Evolutionary conservation across 2,888 invertebrate species (phyloP), one percentile per base, ranked within the genome.

Genomic region (Eustalomyia histrio): DNA sequence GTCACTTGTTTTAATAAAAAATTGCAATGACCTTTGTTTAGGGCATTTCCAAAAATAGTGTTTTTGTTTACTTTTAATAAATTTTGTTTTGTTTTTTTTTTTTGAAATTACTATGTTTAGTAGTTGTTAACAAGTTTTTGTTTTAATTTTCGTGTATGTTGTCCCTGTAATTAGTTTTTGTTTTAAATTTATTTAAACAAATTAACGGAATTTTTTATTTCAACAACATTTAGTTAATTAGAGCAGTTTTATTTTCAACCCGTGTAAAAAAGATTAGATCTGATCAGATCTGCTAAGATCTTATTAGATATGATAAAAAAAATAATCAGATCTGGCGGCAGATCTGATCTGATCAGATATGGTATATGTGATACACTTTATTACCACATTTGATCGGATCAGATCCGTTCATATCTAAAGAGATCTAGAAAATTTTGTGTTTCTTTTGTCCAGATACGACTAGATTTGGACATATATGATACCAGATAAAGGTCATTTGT

Each of bases 11-110:
- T 47, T 47, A 33, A 47, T 61, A 55, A 29, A 29, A 60, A 61
- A 75, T 68, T 16, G 24, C 68, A 63, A 6, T 76, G 75, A 76
- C 75, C 68, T 76, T 76, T 69, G 39, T 65, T 52, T 53, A 18
- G 55, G 61, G 53, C 47, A 63, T 68, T 68, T 63, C 35, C 61
- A 10, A 76, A 63, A 68, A 21, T 63, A 12, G n/a, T 33, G 29
- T 21, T 76, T 63, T 47, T 24, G 9, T 39, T 21, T 29, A 24
- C 24, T 29, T 29, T 29, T 29, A 29, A 3, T 24, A 24, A 24
- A 24, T 29, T 29, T 29, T 29, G 4, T 21, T 21, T 17, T 29
- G 12, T 67, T 29, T 10, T 43, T 6, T 57, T 43, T 35, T 17
- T 58, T 39, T 39, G 12, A 39, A 39, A 39, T 39, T 39, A 14